Base-by-base conservation (phyloP, 2,888 invertebrate species). In the Petrolisthes manimaculis region DNA sequence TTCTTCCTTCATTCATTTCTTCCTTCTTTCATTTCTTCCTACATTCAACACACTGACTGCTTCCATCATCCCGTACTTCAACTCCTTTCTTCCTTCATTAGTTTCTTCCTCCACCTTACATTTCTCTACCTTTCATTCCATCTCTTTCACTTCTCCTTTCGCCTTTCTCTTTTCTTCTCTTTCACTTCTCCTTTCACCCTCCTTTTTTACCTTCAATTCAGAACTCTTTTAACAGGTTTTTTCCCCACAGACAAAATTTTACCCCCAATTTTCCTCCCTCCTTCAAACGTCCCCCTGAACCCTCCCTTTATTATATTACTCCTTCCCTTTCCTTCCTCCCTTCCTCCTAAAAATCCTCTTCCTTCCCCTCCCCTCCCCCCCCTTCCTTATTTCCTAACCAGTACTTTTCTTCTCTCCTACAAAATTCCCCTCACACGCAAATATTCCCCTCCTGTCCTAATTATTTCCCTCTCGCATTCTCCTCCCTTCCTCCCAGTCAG, bases 171-270 rank as follows among this genome's bases (percentile, higher is more conserved):
- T 53, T 54, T 37, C n/a, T n/a, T 37, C 78, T 54, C 78, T 12
- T 12, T n/a, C 69, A 21, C 77, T 24, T 77, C 51, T 24, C 24
- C 77, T 24, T 77, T 24, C 51, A 21, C 21, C 53, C 81, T 81
- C 81, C 61, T 53, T 56, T 37, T 81, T 61, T 56, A 8, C 61
- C 81, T 81, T 61, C 53, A 21, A n/a, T 61, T 81, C 61, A 21
- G 21, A 21, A 54, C 37, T 61, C 24, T 54, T 53, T 81, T 18
- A 4, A 56, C 61, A n/a, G n/a, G 55, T 53, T 81, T 56, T 53
- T n/a, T 61, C 53, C 8, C 55, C 55, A n/a, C n/a, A n/a, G n/a
- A n/a, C n/a, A n/a, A n/a, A n/a, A n/a, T n/a, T n/a, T 78, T 24
- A 8, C 53, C 78, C 37, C 56, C 24, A 21, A 8, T 21, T 21